Evolutionary conservation across 2,888 invertebrate genomes (phyloP).

Genomic region (Ichneumoninae sp.): DNA sequence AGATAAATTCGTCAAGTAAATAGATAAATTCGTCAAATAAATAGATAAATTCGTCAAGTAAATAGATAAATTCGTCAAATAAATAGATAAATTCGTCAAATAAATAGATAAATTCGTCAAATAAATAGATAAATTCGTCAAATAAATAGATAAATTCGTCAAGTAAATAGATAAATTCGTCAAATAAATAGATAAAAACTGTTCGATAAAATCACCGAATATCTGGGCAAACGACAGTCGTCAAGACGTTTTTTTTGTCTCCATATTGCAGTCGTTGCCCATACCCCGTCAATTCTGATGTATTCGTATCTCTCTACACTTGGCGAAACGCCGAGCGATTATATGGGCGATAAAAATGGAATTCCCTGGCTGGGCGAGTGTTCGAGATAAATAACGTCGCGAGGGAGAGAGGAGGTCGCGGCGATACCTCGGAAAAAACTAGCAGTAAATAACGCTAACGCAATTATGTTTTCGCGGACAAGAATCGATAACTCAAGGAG

Average conservation of each 20-base stretch:
- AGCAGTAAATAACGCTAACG: slow-evolving; percentile 77
- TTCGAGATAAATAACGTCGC: slow-evolving; percentile 74
- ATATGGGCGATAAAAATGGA: slow-evolving; percentile 77
- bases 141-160: too few relatives aligned
- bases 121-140: too few relatives aligned
- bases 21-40: too few relatives aligned
- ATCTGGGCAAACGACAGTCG: slow-evolving; percentile 31
- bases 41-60: too few relatives aligned
- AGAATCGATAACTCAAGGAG: slow-evolving; percentile 68
- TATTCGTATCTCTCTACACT: slow-evolving; percentile 34
- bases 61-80: too few relatives aligned
- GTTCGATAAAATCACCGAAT: slow-evolving; percentile 14
- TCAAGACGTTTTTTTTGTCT: slow-evolving; percentile 36
- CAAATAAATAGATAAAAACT: background rate
- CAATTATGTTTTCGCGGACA: slow-evolving; percentile 74
- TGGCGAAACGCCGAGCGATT: slow-evolving; percentile 74
- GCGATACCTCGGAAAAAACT: slow-evolving; percentile 65
- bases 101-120: too few relatives aligned
- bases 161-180: background rate
- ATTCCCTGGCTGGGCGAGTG: slow-evolving; percentile 66
- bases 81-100: too few relatives aligned
- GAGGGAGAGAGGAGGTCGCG: slow-evolving; percentile 59
- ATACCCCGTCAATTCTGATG: slow-evolving; percentile 9
- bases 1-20: too few relatives aligned
- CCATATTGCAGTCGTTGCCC: slow-evolving; percentile 32